These are phyloP conservation scores for Ceratina calcarata DNA, from an alignment of 1,140 invertebrate species.

Conservation along the genomic window DNA sequence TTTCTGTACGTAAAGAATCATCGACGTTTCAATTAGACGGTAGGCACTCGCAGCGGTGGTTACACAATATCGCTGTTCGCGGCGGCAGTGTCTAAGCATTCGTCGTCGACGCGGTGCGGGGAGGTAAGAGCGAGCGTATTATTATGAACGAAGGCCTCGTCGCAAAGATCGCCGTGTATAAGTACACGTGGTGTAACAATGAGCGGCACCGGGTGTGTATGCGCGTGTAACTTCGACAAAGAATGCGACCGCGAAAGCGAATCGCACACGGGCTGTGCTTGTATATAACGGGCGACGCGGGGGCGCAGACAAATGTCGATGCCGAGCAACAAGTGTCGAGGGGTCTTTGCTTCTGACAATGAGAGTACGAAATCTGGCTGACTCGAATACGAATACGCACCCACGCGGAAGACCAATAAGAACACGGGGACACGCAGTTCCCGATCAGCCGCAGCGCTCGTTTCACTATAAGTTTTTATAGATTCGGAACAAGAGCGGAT, in stretches of 20 bases:
- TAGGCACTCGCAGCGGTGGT: background rate
- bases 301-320: constrained; percentile 65
- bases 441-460: too few species aligned
- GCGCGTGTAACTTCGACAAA: constrained; percentile 53
- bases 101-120: background rate
- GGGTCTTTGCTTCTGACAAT: constrained; percentile 66
- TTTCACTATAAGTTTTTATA: too few species aligned
- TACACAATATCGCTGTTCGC: background rate
- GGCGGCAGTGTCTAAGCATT: background rate
- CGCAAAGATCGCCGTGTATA: background rate
- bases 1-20: background rate
- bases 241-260: constrained; percentile 50
- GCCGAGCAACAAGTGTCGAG: constrained; percentile 64
- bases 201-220: background rate
- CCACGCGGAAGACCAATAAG: background rate
- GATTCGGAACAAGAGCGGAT: too few species aligned
- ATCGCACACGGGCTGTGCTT: constrained; percentile 38
- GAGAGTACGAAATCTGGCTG: constrained; percentile 64
- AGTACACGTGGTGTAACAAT: too few species aligned
- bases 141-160: constrained; percentile 20
- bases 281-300: constrained; percentile 44
- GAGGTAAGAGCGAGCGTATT: constrained; percentile 15
- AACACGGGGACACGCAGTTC: background rate
- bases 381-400: constrained; percentile 49
- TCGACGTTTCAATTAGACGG: constrained; percentile 13